Evolutionary conservation across 2,113 vertebrate genomes (phyloP), one percentile per base, ranked within the genome.

Genomic region (Rynchops niger): DNA sequence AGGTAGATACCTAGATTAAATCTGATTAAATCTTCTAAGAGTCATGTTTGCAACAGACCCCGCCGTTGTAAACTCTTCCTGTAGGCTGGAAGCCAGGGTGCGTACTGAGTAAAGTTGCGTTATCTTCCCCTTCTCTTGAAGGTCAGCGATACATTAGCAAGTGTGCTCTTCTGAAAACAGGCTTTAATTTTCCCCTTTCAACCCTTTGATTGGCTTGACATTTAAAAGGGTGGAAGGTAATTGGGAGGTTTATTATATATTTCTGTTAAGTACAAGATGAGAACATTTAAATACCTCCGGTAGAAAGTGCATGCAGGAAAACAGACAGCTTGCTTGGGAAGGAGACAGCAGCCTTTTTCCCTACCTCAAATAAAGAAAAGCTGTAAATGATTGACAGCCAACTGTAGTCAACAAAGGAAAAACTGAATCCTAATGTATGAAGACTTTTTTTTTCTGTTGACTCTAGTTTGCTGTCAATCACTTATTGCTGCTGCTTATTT

Each of bases 71-170:
- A 21, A 6, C 17, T 49, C 21, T 2, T 22, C 47, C 38, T 1
- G 19, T 6, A 14, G 43, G 43, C 69, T 72, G 80, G 80, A 15
- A 78, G 22, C 40, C 45, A 5, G 74, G 27, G 2, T 12, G 6
- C 0, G 14, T 6, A 2, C 45, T 36, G 52, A 5, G 15, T 9
- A n/a, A 7, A 13, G 17, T 6, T 21, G 30, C 0, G 0, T 17
- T 56, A 5, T 29, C 40, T 19, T 13, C 14, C 42, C n/a, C 18
- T 19, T 29, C 90, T 29, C 69, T 38, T 32, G 69, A 63, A 91
- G 78, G 87, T 84, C 87, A 50, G 81, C 10, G 25, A 3, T 9
- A 43, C 50, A 12, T 21, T 34, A 70, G 63, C 5, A 30, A 23
- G 59, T 11, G 42, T 29, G 72, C 81, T 71, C 67, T 21, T 67